These are phyloP conservation scores for Poecilus cupreus DNA, from an alignment of 2,888 invertebrate genomes.

Conservation along the genomic window DNA sequence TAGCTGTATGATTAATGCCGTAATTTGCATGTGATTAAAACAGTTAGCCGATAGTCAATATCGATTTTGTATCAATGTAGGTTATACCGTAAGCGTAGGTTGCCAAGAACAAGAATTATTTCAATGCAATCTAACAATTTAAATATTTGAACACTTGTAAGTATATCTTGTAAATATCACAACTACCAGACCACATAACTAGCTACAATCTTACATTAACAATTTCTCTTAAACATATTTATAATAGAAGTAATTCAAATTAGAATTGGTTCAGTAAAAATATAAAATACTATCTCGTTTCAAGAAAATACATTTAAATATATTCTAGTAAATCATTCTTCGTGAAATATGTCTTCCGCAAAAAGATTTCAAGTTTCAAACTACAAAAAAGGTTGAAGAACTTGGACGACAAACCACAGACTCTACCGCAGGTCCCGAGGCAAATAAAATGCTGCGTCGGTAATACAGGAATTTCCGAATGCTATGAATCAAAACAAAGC, in stretches of 20 bases:
- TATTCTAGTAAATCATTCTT: neutral
- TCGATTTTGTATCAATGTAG: neutral
- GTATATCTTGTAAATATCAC: too few species aligned
- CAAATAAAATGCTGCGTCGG: neutral
- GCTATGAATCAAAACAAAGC: conserved; percentile 12
- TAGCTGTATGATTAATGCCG: neutral
- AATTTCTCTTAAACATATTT: too few species aligned
- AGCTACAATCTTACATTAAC: neutral
- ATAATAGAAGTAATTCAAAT: too few species aligned
- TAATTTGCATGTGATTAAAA: neutral
- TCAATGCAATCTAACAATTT: neutral
- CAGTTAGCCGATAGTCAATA: neutral
- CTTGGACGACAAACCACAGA: neutral
- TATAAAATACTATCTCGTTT: too few species aligned
- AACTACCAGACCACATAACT: too few species aligned
- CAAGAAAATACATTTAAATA: neutral
- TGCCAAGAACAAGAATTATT: neutral
- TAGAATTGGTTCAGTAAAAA: too few species aligned
- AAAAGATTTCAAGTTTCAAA: neutral
- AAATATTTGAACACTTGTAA: neutral
- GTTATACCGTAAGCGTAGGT: neutral
- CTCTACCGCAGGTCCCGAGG: neutral
- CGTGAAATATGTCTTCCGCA: neutral
- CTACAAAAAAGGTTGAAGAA: neutral
- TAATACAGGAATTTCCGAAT: neutral